phyloP scores from a whole-genome alignment of 92 coral and sea anemone species.

The Phenganax subtilis region DNA sequence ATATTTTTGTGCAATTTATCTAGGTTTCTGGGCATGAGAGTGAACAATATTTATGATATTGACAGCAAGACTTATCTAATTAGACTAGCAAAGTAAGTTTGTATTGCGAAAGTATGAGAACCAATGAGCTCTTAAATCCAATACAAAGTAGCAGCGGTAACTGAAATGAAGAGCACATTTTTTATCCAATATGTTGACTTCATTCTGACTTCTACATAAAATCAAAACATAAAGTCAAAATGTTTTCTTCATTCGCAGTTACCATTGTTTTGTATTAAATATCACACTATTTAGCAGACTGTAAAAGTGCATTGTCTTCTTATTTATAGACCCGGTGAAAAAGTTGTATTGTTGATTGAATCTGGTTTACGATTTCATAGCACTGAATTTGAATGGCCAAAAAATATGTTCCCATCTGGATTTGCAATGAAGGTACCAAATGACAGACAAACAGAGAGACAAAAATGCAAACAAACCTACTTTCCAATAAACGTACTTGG shows the following conservation, averaged over 20 bases:
- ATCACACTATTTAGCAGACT: too few species aligned
- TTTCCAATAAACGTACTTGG: too few species aligned
- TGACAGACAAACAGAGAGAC: not conserved
- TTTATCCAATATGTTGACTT: not conserved
- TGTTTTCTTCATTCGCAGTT: too few species aligned
- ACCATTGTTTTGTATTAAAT: too few species aligned
- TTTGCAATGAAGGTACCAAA: conserved; percentile 85
- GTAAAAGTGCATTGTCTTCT: not conserved
- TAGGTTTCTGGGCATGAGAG: conserved; percentile 86
- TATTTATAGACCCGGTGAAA: conserved; percentile 66
- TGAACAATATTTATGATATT: conserved; percentile 80
- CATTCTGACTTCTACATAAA: too few species aligned
- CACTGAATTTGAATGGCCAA: conserved; percentile 99
- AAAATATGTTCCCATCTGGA: conserved; percentile 84
- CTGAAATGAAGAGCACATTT: not conserved
- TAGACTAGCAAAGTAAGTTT: conserved; percentile 76
- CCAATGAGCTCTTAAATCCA: not conserved
- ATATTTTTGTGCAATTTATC: not conserved
- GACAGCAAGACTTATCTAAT: conserved; percentile 94
- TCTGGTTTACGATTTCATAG: conserved; percentile 80
- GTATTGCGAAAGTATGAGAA: not conserved
- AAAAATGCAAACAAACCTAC: too few species aligned
- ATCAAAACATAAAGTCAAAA: too few species aligned
- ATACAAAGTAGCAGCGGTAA: not conserved
- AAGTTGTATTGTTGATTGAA: conserved; percentile 76